Evolutionary conservation across 2,888 invertebrate species (phyloP).

Genomic region (Eristalis pertinax): DNA sequence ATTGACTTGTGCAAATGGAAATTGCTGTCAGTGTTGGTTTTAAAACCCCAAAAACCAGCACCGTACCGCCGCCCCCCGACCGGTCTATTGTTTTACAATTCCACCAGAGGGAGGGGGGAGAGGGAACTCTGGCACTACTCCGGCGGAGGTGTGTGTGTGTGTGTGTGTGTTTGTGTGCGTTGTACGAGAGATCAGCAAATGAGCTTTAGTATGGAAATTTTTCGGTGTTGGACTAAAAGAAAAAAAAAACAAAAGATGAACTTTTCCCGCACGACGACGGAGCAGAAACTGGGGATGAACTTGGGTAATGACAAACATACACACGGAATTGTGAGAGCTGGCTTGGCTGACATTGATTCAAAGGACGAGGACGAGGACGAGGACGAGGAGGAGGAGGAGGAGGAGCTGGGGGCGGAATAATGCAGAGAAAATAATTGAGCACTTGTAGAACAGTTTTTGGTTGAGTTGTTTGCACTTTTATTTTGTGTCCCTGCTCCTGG

Average conservation of each 20-base stretch:
- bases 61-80: neutral
- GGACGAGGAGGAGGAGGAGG: neutral
- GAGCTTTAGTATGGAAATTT: slow-evolving; percentile 68
- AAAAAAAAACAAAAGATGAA: neutral
- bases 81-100: slow-evolving; percentile 63
- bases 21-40: slow-evolving; percentile 45
- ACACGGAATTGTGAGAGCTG: slow-evolving; percentile 4
- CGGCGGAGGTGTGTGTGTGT: no score
- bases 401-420: slow-evolving; percentile 29
- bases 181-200: slow-evolving; percentile 56
- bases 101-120: slow-evolving; percentile 18
- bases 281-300: slow-evolving; percentile 31
- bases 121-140: slow-evolving; percentile 16
- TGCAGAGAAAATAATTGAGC: slow-evolving; percentile 56
- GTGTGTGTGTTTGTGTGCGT: no score
- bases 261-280: neutral
- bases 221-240: slow-evolving; percentile 1
- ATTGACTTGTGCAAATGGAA: slow-evolving; percentile 67
- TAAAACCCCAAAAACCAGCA: neutral
- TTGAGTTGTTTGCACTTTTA: slow-evolving; percentile 50
- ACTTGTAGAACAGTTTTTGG: slow-evolving; percentile 53
- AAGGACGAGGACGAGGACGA: neutral
- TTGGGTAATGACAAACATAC: slow-evolving; percentile 61
- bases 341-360: neutral
- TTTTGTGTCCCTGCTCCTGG: neutral